These are phyloP conservation scores for Camponotus pennsylvanicus DNA, from an alignment of 1,140 invertebrate species.

Conservation along the genomic window DNA sequence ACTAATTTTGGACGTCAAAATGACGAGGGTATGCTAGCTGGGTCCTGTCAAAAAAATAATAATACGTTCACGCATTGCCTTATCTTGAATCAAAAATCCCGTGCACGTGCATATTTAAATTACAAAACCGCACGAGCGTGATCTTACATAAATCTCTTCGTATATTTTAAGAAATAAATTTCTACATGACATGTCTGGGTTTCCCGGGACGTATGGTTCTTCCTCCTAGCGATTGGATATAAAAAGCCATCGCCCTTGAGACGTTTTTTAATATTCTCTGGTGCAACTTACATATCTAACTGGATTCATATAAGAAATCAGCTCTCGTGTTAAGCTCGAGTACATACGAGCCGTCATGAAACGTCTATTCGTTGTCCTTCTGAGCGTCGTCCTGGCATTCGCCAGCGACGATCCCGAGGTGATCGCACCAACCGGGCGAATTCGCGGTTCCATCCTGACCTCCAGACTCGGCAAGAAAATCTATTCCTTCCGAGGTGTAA, in stretches of 20 bases:
- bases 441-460: slow-evolving; percentile 82
- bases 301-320: background rate
- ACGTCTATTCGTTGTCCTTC: background rate
- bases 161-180: background rate
- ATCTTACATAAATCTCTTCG: background rate
- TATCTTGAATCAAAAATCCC: background rate
- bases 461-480: slow-evolving; percentile 86
- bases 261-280: slow-evolving; percentile 21
- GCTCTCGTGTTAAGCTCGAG: slow-evolving; percentile 8
- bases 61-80: background rate
- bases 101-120: background rate
- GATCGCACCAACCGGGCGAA: slow-evolving; percentile 78
- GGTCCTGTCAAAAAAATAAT: too few relatives aligned
- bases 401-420: slow-evolving; percentile 10
- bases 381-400: slow-evolving; percentile 7
- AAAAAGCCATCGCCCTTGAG: slow-evolving; percentile 26
- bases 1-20: background rate
- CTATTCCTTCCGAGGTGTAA: slow-evolving; percentile 90
- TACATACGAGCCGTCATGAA: slow-evolving; percentile 11
- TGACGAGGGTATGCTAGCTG: too few relatives aligned
- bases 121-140: slow-evolving; percentile 4
- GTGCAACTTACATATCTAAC: background rate
- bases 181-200: background rate
- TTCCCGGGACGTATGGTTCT: background rate
- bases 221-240: background rate